These are phyloP conservation scores for Coilia nasus DNA, from an alignment of 2,797 vertebrate genomes.

Conservation along the genomic window DNA sequence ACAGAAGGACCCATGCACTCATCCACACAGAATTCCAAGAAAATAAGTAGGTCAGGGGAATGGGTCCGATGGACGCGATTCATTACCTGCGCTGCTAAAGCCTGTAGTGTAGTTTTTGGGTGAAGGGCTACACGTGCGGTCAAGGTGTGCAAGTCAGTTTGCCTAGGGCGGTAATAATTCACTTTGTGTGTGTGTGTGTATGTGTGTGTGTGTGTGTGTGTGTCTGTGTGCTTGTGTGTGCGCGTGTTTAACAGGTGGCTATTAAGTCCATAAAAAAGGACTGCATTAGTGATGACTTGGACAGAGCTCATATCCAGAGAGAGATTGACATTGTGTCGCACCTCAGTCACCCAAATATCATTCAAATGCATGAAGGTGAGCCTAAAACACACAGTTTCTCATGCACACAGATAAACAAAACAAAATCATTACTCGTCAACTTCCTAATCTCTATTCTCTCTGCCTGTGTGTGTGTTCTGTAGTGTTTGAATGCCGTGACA, in stretches of 20 bases:
- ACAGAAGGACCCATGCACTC: background rate
- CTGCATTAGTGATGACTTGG: slow-evolving; percentile 73
- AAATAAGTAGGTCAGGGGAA: slow-evolving; percentile 34
- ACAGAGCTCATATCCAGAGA: slow-evolving; percentile 79
- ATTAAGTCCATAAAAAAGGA: slow-evolving; percentile 83
- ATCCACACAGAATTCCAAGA: background rate
- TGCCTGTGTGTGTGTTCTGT: slow-evolving; percentile 38
- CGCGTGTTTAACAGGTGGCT: slow-evolving; percentile 69
- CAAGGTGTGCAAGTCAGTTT: background rate
- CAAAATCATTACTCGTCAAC: background rate
- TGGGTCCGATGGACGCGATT: background rate
- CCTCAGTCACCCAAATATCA: slow-evolving; percentile 77
- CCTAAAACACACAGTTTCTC: background rate
- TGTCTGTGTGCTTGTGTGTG: slow-evolving; percentile 48
- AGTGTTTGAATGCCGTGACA: slow-evolving; percentile 84
- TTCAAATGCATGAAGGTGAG: slow-evolving; percentile 79
- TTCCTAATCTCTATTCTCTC: no score
- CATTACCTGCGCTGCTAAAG: background rate
- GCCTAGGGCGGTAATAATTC: background rate
- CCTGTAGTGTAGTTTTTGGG: background rate
- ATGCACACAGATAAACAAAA: slow-evolving; percentile 26
- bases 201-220: slow-evolving; percentile 30
- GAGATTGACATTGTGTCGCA: slow-evolving; percentile 82
- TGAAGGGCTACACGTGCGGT: background rate
- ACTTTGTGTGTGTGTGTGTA: slow-evolving; percentile 32